Percentiles rank a stretch among this genome's conserved stretches.
Evolutionary conservation across 2,888 invertebrate genomes (phyloP).

Genomic region (Apocheima hispidaria): DNA sequence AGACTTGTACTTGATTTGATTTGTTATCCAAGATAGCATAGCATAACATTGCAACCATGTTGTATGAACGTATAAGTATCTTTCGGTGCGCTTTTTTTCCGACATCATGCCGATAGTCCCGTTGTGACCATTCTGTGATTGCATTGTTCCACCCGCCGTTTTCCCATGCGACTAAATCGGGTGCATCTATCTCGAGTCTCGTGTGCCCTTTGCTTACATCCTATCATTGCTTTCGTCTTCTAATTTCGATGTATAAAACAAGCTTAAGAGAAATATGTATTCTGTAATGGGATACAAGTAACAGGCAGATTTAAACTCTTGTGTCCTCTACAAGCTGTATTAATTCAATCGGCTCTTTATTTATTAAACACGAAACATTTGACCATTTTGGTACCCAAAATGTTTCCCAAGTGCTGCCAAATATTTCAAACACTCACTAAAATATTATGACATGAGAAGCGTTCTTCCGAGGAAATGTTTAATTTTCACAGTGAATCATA

Average conservation of each 20-base stretch:
- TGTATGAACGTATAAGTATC: too few species aligned
- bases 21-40: background rate
- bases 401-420: conserved; percentile 25
- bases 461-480: conserved; percentile 37
- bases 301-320: conserved; percentile 4
- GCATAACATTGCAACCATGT: background rate
- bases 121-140: too few species aligned
- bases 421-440: conserved; percentile 37
- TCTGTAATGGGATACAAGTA: background rate
- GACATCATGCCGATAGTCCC: too few species aligned
- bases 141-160: background rate
- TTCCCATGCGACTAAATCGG: background rate
- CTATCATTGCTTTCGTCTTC: background rate
- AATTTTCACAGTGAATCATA: conserved; percentile 41
- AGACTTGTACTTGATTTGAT: conserved; percentile 7
- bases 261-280: background rate
- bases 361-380: conserved; percentile 23
- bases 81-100: background rate
- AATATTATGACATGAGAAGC: conserved; percentile 50
- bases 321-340: background rate
- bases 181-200: conserved; percentile 1
- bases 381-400: conserved; percentile 11
- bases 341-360: conserved; percentile 6
- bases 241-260: background rate
- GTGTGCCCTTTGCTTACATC: background rate